These are phyloP conservation scores for Ptychadena robeensis DNA, from an alignment of 2,797 vertebrate species.

Conservation along the genomic window DNA sequence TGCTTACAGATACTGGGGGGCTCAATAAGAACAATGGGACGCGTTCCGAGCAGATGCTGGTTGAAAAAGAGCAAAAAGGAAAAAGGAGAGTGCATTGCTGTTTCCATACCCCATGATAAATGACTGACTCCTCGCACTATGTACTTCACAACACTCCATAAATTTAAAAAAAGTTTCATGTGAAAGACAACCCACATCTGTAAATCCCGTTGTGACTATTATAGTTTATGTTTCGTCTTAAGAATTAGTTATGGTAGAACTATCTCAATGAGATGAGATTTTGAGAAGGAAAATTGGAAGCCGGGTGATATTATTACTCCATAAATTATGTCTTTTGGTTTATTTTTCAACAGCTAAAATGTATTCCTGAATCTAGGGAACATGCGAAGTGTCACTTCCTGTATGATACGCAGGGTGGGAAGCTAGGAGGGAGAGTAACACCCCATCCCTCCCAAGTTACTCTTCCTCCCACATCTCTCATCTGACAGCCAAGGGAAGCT, in stretches of 20 bases:
- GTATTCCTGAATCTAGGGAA: no score
- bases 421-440: no score
- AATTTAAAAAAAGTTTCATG: conserved; percentile 1
- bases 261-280: conserved; percentile 15
- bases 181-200: neutral
- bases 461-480: no score
- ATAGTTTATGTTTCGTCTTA: conserved; percentile 11
- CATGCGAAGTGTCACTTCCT: no score
- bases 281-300: conserved; percentile 17
- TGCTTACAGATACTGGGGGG: no score
- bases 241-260: conserved; percentile 18
- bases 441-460: no score
- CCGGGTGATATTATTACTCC: conserved; percentile 4
- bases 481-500: no score
- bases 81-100: no score
- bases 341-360: neutral
- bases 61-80: no score
- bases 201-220: conserved; percentile 18
- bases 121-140: neutral
- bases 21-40: no score
- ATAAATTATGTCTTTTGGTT: conserved; percentile 18
- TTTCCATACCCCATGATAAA: neutral
- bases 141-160: conserved; percentile 17
- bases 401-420: no score
- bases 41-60: no score